Evolutionary conservation across 1,140 invertebrate species (phyloP).

Genomic region (Lepidotrigona ventralis): DNA sequence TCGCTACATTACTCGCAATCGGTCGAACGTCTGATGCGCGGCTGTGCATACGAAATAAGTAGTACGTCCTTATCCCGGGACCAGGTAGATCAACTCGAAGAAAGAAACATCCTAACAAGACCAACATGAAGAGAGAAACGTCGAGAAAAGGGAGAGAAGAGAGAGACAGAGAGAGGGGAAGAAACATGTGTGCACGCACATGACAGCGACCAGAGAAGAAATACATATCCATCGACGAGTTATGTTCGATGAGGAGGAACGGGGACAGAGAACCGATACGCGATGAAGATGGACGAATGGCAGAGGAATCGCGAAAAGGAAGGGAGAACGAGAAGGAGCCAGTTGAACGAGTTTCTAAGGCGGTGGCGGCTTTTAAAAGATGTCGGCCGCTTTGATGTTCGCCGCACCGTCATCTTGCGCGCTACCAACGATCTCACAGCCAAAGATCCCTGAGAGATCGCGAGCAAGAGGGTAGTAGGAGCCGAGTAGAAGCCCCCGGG

Average conservation of each 20-base stretch:
- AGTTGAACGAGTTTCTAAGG: constrained; percentile 35
- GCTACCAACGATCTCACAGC: constrained; percentile 39
- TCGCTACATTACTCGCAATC: constrained; percentile 43
- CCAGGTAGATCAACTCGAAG: neutral
- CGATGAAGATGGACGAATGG: constrained; percentile 30
- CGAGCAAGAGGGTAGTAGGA: constrained; percentile 36
- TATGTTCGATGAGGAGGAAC: constrained; percentile 27
- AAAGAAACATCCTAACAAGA: neutral
- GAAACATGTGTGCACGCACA: neutral
- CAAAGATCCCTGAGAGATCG: constrained; percentile 22
- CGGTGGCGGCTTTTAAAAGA: constrained; percentile 64
- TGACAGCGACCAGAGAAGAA: neutral
- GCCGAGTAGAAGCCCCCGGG: constrained; percentile 9
- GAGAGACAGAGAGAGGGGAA: neutral
- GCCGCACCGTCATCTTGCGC: constrained; percentile 68
- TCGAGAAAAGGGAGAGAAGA: neutral
- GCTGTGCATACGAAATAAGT: constrained; percentile 1
- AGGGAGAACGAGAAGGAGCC: constrained; percentile 3
- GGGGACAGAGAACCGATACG: constrained; percentile 12
- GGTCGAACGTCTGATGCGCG: constrained; percentile 13
- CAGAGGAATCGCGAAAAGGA: constrained; percentile 15
- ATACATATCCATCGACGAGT: neutral
- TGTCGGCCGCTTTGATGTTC: constrained; percentile 70
- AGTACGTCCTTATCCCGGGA: too few species aligned
- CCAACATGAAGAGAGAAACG: neutral